Percentiles rank a stretch among this genome's conserved stretches.
phyloP scores from a whole-genome alignment of 2,797 vertebrate species.

The Phoeniculus purpureus region DNA sequence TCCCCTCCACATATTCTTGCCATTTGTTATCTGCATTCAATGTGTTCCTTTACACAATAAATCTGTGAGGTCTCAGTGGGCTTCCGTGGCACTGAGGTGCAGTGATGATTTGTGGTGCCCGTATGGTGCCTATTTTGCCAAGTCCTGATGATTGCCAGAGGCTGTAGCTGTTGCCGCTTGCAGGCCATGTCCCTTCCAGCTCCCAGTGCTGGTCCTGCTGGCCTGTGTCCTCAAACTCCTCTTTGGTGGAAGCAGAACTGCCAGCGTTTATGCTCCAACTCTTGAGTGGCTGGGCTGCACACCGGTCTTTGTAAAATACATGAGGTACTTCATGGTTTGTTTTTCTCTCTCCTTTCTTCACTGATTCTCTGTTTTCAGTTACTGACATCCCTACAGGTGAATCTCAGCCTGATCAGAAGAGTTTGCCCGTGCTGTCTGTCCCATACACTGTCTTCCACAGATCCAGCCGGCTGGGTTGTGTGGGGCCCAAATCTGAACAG shows the following conservation, averaged over 20 bases:
- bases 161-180: neutral
- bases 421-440: neutral
- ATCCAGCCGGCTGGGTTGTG: neutral
- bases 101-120: neutral
- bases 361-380: neutral
- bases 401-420: neutral
- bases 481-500: neutral
- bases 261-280: neutral
- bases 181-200: neutral
- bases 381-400: neutral
- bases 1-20: neutral
- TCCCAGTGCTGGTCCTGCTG: neutral
- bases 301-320: neutral
- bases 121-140: neutral
- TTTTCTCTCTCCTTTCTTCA: neutral
- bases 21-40: neutral
- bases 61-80: neutral
- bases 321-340: neutral
- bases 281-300: accelerated
- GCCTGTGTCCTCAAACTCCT: neutral
- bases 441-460: accelerated
- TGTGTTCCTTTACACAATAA: neutral
- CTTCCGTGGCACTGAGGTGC: neutral
- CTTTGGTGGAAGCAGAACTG: neutral
- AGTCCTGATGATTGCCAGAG: neutral